phyloP scores from a whole-genome alignment of 2,113 vertebrate species.

The Oryzias javanicus region DNA sequence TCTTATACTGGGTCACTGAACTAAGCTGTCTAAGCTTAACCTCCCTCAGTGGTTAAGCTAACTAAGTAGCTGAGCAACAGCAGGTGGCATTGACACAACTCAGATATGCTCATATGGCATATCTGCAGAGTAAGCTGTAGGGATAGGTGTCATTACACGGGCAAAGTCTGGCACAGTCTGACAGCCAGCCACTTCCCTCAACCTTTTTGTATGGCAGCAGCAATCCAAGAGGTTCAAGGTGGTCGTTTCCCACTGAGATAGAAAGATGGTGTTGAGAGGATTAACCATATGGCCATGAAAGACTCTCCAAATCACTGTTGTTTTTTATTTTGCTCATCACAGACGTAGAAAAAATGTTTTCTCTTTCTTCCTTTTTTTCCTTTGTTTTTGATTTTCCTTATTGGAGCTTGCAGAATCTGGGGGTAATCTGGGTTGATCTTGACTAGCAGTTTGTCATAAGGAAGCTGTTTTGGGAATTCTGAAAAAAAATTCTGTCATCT shows the following conservation, averaged over 20 bases:
- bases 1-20: constrained; percentile 63
- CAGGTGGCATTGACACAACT: constrained; percentile 56
- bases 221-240: not conserved
- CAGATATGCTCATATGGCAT: constrained; percentile 35
- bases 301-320: constrained; percentile 16
- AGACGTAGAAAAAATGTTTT: constrained; percentile 4
- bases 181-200: not conserved
- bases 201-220: not conserved
- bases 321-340: constrained; percentile 36
- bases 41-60: constrained; percentile 62
- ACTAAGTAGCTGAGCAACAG: constrained; percentile 66
- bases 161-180: not conserved
- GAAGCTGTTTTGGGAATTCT: no score
- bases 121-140: constrained; percentile 31
- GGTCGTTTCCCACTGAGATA: not conserved
- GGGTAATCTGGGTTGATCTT: no score
- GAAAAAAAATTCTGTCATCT: no score
- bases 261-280: constrained; percentile 33
- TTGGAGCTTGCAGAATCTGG: not conserved
- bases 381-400: not conserved
- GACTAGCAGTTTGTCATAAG: no score
- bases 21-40: constrained; percentile 69
- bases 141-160: not conserved
- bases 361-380: not conserved
- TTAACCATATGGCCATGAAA: constrained; percentile 31